phyloP scores from a whole-genome alignment of 2,113 vertebrate genomes.

The Lepus timidus region DNA sequence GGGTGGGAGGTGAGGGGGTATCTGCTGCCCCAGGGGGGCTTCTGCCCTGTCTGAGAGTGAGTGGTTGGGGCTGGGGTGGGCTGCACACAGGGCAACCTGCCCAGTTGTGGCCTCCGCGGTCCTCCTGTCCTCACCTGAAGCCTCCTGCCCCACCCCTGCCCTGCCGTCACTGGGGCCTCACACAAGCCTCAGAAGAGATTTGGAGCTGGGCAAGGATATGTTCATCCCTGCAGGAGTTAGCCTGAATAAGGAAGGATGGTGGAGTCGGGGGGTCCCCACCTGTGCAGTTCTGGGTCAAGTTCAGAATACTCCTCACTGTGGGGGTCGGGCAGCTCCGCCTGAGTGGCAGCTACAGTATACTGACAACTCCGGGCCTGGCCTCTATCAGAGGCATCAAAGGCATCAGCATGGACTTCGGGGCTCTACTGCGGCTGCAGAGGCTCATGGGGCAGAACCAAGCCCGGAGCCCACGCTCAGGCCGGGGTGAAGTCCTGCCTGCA shows the following conservation, averaged over 20 bases:
- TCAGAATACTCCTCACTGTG: neutral
- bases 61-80: too few species aligned
- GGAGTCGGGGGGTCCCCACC: neutral
- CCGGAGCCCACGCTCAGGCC: neutral
- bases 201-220: neutral
- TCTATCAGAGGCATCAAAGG: too few species aligned
- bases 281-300: rapidly evolving
- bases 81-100: neutral
- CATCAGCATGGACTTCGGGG: neutral
- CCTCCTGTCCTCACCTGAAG: neutral
- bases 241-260: neutral
- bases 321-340: neutral
- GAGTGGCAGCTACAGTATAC: neutral
- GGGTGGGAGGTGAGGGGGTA: too few species aligned
- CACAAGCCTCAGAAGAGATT: too few species aligned
- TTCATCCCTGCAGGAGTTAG: neutral
- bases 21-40: neutral
- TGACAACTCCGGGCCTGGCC: rapidly evolving
- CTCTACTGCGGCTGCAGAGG: neutral
- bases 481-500: neutral
- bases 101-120: neutral
- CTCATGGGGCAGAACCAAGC: neutral
- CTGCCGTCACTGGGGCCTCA: too few species aligned
- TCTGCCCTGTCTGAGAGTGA: neutral
- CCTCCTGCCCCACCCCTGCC: rapidly evolving